Evolutionary conservation across 2,113 vertebrate genomes (phyloP).

Genomic region (Aegotheles bennettii): DNA sequence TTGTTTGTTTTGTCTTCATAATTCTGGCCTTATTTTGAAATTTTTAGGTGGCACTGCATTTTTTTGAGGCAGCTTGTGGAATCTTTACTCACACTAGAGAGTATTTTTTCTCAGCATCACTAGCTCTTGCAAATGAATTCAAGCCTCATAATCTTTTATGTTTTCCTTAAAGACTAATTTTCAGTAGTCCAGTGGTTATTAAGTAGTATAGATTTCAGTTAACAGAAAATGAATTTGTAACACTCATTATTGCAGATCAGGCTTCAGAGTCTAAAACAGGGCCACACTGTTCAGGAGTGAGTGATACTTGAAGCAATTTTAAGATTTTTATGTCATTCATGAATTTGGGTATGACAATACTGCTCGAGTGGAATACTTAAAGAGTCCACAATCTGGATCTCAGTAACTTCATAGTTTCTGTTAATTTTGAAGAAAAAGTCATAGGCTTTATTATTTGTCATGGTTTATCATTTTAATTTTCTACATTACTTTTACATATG

Average conservation of each 20-base stretch:
- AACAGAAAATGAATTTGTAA: background rate
- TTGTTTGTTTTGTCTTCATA: conserved; percentile 40
- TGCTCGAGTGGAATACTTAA: background rate
- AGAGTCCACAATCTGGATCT: conserved; percentile 45
- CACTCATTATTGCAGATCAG: too few relatives aligned
- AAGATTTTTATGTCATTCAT: background rate
- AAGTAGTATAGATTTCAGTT: background rate
- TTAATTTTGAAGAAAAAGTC: conserved; percentile 46
- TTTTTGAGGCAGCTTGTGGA: conserved; percentile 49
- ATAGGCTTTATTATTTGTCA: conserved; percentile 63
- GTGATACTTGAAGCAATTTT: background rate
- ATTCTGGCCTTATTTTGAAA: conserved; percentile 56
- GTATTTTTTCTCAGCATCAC: background rate
- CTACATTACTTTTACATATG: conserved; percentile 62
- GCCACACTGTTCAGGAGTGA: background rate
- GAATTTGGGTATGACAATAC: background rate
- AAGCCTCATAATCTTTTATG: background rate
- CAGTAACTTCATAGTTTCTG: conserved; percentile 59
- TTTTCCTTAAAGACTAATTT: background rate
- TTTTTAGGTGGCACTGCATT: background rate
- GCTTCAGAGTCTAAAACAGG: background rate
- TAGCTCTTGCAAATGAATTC: background rate
- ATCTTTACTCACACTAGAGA: background rate
- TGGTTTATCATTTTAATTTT: conserved; percentile 68
- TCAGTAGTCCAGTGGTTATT: background rate